Conservation (phyloP, 2,113 vertebrate species). For the Sigmodon hispidus region DNA sequence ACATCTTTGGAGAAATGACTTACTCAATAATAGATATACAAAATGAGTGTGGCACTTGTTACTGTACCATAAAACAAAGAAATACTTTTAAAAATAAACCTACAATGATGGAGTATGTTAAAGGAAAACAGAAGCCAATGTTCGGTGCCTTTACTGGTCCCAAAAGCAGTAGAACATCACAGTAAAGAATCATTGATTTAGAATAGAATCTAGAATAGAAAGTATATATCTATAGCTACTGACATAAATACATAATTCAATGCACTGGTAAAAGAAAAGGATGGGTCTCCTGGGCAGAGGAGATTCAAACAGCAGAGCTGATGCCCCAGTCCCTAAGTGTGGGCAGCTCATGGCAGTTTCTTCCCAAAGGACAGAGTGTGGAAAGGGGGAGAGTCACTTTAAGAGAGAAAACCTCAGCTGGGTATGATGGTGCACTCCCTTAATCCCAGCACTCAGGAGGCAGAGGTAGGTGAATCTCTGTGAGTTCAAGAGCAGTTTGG, state of each 20-base stretch:
- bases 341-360: background rate
- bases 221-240: background rate
- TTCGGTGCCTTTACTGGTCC: background rate
- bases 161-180: background rate
- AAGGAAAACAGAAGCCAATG: background rate
- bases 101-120: background rate
- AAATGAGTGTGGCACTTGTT: background rate
- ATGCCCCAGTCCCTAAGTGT: background rate
- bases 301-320: background rate
- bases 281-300: background rate
- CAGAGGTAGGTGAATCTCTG: background rate
- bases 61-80: background rate
- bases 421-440: background rate
- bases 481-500: background rate
- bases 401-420: background rate
- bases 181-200: background rate
- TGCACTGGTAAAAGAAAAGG: background rate
- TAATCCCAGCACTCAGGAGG: background rate
- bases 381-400: background rate
- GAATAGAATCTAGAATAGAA: background rate
- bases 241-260: constrained; percentile 17
- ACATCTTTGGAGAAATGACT: background rate
- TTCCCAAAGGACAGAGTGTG: background rate
- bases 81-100: background rate
- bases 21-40: background rate